phyloP scores from a whole-genome alignment of 2,888 invertebrate species.

The Phyto melanocephala region DNA sequence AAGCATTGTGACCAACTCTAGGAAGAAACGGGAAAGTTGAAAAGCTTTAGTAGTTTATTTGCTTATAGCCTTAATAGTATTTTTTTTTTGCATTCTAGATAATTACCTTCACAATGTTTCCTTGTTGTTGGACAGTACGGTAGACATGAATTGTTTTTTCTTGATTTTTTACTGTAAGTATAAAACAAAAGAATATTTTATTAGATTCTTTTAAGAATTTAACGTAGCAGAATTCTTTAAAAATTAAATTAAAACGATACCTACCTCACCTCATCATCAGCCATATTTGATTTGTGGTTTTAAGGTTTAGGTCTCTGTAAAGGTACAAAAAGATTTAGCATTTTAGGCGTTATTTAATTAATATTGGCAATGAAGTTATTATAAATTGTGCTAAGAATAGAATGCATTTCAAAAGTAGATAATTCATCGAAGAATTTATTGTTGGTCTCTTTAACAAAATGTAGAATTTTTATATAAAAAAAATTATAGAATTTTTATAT shows the following conservation, averaged over 20 bases:
- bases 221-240: too few relatives aligned
- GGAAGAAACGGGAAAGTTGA: constrained; percentile 22
- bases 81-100: constrained; percentile 9
- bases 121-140: constrained; percentile 38
- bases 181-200: neutral
- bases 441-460: too few relatives aligned
- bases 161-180: constrained; percentile 60
- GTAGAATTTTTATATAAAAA: too few relatives aligned
- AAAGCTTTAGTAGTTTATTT: constrained; percentile 29
- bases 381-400: too few relatives aligned
- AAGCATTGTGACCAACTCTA: constrained; percentile 15
- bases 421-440: too few relatives aligned
- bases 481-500: too few relatives aligned
- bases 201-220: neutral
- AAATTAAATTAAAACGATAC: constrained; percentile 77
- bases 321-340: neutral
- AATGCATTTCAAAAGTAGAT: too few relatives aligned
- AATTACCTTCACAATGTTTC: constrained; percentile 67
- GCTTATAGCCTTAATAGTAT: neutral
- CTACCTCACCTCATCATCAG: constrained; percentile 97
- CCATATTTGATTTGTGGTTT: constrained; percentile 83
- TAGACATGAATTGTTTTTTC: constrained; percentile 24
- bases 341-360: too few relatives aligned
- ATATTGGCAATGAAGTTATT: too few relatives aligned
- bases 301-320: constrained; percentile 73